Base-by-base conservation (phyloP, 2,113 vertebrate species). In the Prinia subflava region DNA sequence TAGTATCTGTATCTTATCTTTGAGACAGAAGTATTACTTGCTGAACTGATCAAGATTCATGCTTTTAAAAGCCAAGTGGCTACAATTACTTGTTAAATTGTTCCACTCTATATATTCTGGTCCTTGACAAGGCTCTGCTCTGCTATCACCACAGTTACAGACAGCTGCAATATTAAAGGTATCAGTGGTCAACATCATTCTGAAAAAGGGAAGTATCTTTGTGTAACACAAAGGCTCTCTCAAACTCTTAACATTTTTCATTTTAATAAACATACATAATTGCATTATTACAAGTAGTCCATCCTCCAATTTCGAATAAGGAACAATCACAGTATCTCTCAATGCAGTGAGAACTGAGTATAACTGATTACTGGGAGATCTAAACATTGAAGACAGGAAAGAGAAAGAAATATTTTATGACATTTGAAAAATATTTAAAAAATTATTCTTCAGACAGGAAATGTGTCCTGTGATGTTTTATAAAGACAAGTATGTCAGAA, bases 1-100 rank as follows among this genome's bases (percentile, higher is more conserved):
- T 80, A 95, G 56, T 90, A 84, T 80, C 49, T 76, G 50, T 87
- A 39, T 85, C 80, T 81, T 88, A 83, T 90, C 83, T 91, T 94
- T 77, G 69, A 88, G 83, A 91, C 47, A 46, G 57, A 85, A 88
- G 62, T 41, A 79, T 59, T 91, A 83, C 56, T 67, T 82, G 52
- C 37, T 76, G 67, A 79, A 73, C 10, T 59, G 69, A 74, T 82
- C 37, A 53, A 85, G 53, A 94, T 44, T 39, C 39, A 37, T 57
- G 33, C 41, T 93, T 90, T 86, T 68, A 88, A 87, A 80, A 92
- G 41, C 8, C n/a, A 85, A 46, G 24, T 31, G 81, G 41, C 27
- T 23, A 20, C 33, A 25, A 86, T 33, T 68, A 59, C 47, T 67
- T 68, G 31, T 39, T 52, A 68, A 88, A 90, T 8, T 73, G 18